Evolutionary conservation across 2,113 vertebrate species (phyloP).

Genomic region (Orcinus orca): DNA sequence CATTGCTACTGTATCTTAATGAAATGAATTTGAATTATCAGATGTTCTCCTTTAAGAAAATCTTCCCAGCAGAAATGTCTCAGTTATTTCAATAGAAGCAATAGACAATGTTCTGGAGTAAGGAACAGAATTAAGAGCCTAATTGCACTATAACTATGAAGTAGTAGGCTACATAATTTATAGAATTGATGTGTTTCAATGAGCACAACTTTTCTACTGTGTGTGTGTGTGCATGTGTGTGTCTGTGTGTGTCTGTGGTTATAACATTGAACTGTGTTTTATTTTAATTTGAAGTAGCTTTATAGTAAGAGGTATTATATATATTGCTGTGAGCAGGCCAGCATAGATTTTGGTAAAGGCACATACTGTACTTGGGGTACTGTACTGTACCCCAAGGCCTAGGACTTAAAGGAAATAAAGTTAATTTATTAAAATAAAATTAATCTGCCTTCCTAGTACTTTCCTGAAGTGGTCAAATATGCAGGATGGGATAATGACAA

Average conservation of each 20-base stretch:
- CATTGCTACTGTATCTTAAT: background rate
- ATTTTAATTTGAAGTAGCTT: background rate
- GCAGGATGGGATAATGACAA: background rate
- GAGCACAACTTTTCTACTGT: background rate
- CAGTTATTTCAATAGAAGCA: background rate
- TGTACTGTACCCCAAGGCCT: background rate
- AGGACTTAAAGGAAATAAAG: background rate
- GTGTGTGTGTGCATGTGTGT: background rate
- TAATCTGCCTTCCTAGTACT: background rate
- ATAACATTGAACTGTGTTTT: background rate
- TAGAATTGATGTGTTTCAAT: background rate
- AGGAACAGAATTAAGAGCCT: background rate
- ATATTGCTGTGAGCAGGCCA: background rate
- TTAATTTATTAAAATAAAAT: background rate
- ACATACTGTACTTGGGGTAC: too few relatives aligned
- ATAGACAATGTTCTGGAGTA: background rate
- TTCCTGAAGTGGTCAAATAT: background rate
- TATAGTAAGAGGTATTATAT: background rate
- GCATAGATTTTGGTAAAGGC: background rate
- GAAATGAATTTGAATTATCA: background rate
- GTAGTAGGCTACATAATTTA: background rate
- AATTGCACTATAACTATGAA: background rate
- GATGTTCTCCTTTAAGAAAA: conserved; percentile 6
- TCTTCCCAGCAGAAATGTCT: background rate
- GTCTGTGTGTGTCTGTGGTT: background rate